Evolutionary conservation across 2,888 invertebrate species (phyloP), one percentile per base, ranked within the genome.

Genomic region (Cynaeus angustus): DNA sequence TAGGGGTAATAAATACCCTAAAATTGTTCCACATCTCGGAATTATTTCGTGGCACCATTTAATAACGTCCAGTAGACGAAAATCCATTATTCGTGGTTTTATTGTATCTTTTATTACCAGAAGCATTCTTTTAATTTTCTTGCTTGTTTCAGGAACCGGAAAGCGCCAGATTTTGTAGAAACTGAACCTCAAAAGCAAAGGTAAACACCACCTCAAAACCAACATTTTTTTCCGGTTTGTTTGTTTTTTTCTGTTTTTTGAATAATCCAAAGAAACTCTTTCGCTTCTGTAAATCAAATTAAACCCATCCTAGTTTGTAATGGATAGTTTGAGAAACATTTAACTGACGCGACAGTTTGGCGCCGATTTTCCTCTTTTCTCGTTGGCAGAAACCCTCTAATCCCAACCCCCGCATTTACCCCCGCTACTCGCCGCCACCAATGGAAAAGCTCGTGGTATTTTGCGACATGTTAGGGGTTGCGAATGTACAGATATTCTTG

Each of bases 321-420:
- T 81, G 78, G 77, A 79, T 80, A 71, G 70, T 80, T 79, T 73
- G 77, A 75, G 75, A 77, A 79, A 83, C 82, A 79, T 84, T 84
- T 81, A 81, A 84, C 80, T 77, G 83, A 79, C 83, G 83, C 84
- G 85, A 82, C 85, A 80, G 74, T 81, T 83, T 81, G 85, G 83
- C 85, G 84, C 84, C 83, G 79, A 73, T 75, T 73, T 76, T 66
- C 71, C 50, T 65, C 45, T 55, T 58, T 71, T 73, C 68, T 72
- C 73, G 70, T 75, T 74, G 71, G 74, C 67, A 66, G 66, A 55
- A 68, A 50, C 13, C 37, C 59, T 37, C 65, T 58, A 65, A 72
- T 58, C 59, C 69, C 72, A 66, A 70, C 74, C 61, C 56, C 50
- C 14, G 10, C 7, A 12, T 30, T 41, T 21, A 41, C 48, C 74